phyloP scores from a whole-genome alignment of 2,797 vertebrate genomes.

The Mus spretus region DNA sequence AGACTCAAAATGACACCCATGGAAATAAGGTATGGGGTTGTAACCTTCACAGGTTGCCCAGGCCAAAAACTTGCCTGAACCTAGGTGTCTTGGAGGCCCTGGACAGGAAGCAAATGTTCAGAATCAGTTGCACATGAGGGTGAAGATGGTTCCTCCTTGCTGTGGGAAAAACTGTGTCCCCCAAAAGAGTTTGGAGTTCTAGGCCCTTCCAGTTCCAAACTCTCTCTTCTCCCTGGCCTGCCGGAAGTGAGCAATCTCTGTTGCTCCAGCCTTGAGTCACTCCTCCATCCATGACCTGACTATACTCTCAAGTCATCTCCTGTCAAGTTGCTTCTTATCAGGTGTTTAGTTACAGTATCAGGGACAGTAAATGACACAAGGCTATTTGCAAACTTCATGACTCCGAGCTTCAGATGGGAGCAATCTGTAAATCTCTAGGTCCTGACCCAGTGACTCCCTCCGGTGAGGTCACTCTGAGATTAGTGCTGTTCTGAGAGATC shows the following conservation, averaged over 20 bases:
- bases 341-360: background rate
- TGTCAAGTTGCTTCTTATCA: background rate
- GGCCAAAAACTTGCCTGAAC: background rate
- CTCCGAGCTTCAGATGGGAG: background rate
- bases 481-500: background rate
- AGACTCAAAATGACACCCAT: background rate
- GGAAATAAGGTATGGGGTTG: background rate
- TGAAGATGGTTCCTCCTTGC: background rate
- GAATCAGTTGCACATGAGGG: no score
- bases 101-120: background rate
- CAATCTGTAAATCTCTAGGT: fast-evolving
- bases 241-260: background rate
- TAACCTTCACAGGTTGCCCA: background rate
- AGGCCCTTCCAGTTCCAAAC: background rate
- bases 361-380: background rate
- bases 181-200: no score
- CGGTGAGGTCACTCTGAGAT: fast-evolving
- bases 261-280: background rate
- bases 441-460: background rate
- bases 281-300: no score
- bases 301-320: background rate
- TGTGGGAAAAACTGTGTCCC: background rate
- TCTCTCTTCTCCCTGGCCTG: background rate
- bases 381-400: background rate
- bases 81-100: background rate